These are phyloP conservation scores for Cochlearius cochlearius DNA, from an alignment of 2,113 vertebrate species.

Conservation along the genomic window DNA sequence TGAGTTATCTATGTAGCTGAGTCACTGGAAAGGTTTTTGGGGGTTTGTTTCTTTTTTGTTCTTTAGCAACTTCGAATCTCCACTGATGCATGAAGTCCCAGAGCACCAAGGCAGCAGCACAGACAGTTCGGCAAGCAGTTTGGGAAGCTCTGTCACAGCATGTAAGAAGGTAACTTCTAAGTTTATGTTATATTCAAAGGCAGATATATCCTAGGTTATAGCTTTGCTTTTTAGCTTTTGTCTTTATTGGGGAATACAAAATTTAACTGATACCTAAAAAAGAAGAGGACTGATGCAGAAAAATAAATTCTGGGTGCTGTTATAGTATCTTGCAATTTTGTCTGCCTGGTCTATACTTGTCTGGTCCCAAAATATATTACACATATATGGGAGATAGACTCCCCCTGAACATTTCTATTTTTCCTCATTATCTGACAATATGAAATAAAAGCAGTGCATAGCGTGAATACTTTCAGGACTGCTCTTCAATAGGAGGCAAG, in stretches of 20 bases:
- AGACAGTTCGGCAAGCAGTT: constrained; percentile 72
- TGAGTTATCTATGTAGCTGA: neutral
- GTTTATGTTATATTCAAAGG: neutral
- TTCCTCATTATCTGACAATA: neutral
- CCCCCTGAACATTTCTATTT: neutral
- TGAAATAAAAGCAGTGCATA: neutral
- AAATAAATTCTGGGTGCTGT: neutral
- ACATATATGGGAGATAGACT: neutral
- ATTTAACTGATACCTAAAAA: neutral
- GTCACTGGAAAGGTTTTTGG: constrained; percentile 24
- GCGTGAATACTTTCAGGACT: neutral
- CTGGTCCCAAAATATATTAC: neutral
- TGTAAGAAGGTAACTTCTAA: constrained; percentile 91
- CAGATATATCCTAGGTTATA: neutral
- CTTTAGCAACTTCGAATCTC: constrained; percentile 82
- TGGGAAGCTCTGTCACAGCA: constrained; percentile 85
- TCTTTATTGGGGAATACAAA: neutral
- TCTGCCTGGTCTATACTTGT: neutral
- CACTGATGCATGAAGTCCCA: constrained; percentile 83
- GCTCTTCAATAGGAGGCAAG: neutral
- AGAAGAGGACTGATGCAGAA: neutral
- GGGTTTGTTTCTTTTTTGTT: constrained; percentile 51
- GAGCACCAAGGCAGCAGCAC: constrained; percentile 70
- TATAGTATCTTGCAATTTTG: neutral
- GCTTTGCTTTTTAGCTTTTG: neutral